Evolutionary conservation across 2,888 invertebrate genomes (phyloP).

Genomic region (Eumerus sabulonum): DNA sequence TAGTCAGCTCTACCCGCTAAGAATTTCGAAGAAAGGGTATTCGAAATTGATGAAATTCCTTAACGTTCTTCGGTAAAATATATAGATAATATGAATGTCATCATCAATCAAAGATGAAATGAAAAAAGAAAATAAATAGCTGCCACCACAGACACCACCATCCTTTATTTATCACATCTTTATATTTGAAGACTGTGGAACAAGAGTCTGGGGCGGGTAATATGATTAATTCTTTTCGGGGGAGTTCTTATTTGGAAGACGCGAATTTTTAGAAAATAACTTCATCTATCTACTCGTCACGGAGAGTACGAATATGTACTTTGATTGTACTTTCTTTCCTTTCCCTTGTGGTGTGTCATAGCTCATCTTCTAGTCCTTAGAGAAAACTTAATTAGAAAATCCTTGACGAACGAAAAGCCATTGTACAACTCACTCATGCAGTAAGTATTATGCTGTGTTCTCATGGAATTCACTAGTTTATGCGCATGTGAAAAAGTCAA

Average conservation of each 20-base stretch:
- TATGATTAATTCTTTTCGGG: constrained; percentile 65
- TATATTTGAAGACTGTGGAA: constrained; percentile 2
- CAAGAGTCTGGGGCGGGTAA: constrained; percentile 12
- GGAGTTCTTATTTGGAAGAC: constrained; percentile 61
- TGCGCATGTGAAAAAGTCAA: constrained; percentile 48
- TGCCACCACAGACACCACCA: constrained; percentile 36
- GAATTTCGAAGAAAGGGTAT: constrained; percentile 44
- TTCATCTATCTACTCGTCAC: constrained; percentile 66
- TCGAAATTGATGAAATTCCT: constrained; percentile 61
- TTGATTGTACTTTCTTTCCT: background rate
- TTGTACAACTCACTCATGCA: constrained; percentile 38
- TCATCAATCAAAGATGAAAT: constrained; percentile 66
- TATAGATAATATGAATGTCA: constrained; percentile 67
- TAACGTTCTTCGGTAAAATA: constrained; percentile 60
- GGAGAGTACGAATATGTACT: constrained; percentile 16
- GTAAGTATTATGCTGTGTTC: constrained; percentile 31
- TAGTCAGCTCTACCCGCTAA: no score
- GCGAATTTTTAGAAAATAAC: constrained; percentile 64
- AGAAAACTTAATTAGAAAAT: constrained; percentile 63
- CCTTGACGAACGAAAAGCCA: constrained; percentile 58
- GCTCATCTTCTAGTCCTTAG: constrained; percentile 13
- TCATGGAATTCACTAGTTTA: constrained; percentile 33
- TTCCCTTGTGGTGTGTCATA: constrained; percentile 23
- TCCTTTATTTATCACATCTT: constrained; percentile 48
- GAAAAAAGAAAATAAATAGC: constrained; percentile 44